phyloP scores from a whole-genome alignment of 2,797 vertebrate species.

The Catharus ustulatus region DNA sequence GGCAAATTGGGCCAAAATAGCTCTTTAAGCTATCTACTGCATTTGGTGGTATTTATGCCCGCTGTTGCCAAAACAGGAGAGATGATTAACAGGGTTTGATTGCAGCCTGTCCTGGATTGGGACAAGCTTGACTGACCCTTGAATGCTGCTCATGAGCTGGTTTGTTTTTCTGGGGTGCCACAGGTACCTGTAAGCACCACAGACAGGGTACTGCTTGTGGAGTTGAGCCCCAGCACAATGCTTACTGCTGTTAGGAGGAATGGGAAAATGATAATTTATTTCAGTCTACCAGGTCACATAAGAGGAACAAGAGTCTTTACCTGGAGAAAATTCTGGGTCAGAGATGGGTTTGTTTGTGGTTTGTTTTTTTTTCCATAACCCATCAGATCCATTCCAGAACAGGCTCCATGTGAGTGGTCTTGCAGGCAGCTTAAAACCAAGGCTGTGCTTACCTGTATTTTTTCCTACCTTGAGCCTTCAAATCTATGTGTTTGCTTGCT shows the following conservation, averaged over 20 bases:
- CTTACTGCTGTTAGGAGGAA: background rate
- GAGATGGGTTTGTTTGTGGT: background rate
- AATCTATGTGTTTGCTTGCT: background rate
- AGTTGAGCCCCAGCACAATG: background rate
- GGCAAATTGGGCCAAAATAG: background rate
- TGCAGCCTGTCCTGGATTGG: background rate
- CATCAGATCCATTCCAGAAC: background rate
- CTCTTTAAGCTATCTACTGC: background rate
- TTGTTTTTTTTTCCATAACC: background rate
- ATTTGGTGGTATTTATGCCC: background rate
- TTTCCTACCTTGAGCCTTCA: background rate
- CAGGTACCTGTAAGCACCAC: background rate
- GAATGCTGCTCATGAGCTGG: background rate
- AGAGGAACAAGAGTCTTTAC: background rate
- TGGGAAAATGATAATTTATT: background rate
- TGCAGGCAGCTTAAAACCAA: background rate
- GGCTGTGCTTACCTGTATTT: background rate
- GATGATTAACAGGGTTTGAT: background rate
- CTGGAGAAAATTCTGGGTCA: background rate
- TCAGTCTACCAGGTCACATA: rapidly evolving
- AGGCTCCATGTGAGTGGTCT: rapidly evolving
- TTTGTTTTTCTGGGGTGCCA: background rate
- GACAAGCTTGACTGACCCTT: background rate
- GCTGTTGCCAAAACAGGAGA: background rate
- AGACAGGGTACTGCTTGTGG: background rate